Conservation (phyloP, 1,140 invertebrate genomes). For the Ylistrum balloti region DNA sequence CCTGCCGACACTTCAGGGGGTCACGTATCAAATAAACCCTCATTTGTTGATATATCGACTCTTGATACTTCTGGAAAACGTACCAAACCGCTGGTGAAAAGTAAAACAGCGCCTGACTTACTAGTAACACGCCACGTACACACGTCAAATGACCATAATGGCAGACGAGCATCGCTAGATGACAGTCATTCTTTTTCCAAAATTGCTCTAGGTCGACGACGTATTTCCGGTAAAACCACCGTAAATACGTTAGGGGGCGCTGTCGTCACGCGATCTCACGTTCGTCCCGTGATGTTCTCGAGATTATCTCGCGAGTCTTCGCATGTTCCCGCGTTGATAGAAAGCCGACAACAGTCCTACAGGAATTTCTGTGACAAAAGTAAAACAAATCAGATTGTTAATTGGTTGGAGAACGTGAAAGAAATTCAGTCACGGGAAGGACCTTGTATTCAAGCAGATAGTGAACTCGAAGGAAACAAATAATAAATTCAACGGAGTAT, state of each 20-base stretch:
- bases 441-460: not conserved
- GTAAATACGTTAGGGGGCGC: not conserved
- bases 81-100: not conserved
- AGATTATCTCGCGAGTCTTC: not conserved
- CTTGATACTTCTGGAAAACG: not conserved
- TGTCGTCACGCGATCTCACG: not conserved
- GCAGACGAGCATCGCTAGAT: not conserved
- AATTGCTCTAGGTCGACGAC: not conserved
- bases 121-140: not conserved
- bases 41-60: not conserved
- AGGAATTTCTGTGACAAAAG: conserved; percentile 5
- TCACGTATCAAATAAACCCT: not conserved
- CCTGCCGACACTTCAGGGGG: not conserved
- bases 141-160: not conserved
- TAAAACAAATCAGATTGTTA: not conserved
- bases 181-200: not conserved
- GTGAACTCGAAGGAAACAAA: not conserved
- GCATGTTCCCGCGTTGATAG: not conserved
- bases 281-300: not conserved
- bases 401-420: not conserved
- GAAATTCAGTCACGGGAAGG: not conserved
- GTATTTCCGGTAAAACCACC: not conserved
- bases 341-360: not conserved
- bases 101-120: not conserved
- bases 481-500: no score